Percentiles rank a stretch among this genome's conserved stretches.
Evolutionary conservation across 2,113 vertebrate genomes (phyloP).

Genomic region (Carassius gibelio): DNA sequence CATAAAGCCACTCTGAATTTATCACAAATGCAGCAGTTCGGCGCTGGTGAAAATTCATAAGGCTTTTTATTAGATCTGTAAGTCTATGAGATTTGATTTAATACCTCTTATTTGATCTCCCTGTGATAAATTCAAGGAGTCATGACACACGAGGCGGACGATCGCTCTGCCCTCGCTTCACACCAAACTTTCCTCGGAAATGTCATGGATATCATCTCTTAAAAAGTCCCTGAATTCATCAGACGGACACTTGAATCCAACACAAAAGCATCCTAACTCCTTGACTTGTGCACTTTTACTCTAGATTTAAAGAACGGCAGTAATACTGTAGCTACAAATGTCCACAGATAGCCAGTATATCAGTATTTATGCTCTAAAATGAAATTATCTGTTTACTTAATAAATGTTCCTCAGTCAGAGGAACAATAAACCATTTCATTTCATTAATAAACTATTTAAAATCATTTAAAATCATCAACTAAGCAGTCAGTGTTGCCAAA

Average conservation of each 20-base stretch:
- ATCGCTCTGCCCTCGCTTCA: not conserved
- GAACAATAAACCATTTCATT: not conserved
- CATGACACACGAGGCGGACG: not conserved
- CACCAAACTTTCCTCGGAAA: not conserved
- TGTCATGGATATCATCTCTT: not conserved
- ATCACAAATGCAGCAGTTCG: slow-evolving; percentile 34
- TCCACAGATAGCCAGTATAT: too few species aligned
- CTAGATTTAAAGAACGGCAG: not conserved
- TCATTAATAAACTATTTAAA: too few species aligned
- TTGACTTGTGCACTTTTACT: not conserved
- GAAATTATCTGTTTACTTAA: not conserved
- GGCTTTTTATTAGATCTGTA: slow-evolving; percentile 40
- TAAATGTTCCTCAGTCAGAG: not conserved
- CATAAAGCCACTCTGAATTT: slow-evolving; percentile 23
- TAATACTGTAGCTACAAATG: too few species aligned
- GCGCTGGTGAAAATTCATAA: slow-evolving; percentile 36
- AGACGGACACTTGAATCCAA: not conserved
- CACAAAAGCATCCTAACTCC: not conserved
- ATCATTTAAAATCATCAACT: not conserved
- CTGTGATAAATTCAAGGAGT: slow-evolving; percentile 7
- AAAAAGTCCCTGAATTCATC: slow-evolving; percentile 19
- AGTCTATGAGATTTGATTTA: slow-evolving; percentile 33
- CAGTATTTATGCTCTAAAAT: too few species aligned
- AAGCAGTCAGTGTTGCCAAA: not conserved
- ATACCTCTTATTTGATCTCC: slow-evolving; percentile 22